Evolutionary conservation across 2,888 invertebrate genomes (phyloP).

Genomic region (Incurvaria masculella): DNA sequence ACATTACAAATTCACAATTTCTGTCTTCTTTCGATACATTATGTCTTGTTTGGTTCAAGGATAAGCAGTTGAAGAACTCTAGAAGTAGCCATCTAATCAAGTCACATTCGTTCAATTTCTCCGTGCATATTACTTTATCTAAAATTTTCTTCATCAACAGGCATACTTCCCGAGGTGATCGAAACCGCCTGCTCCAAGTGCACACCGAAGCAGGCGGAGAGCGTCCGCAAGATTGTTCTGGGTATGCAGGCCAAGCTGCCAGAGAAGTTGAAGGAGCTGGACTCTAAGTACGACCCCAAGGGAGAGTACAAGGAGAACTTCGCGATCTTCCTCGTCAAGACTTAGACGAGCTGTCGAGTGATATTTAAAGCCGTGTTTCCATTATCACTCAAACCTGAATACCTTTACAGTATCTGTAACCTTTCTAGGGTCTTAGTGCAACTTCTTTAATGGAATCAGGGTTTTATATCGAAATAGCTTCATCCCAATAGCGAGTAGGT

Average conservation of each 20-base stretch:
- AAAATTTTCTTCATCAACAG: constrained; percentile 23
- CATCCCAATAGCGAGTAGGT: too few relatives aligned
- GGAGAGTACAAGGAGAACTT: constrained; percentile 24
- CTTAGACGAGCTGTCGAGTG: not conserved
- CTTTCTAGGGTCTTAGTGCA: too few relatives aligned
- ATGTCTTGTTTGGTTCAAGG: too few relatives aligned
- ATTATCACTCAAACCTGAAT: too few relatives aligned
- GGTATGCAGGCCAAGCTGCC: not conserved
- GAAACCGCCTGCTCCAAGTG: constrained; percentile 32
- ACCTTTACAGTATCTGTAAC: too few relatives aligned
- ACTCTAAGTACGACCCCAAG: not conserved
- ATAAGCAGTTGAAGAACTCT: too few relatives aligned
- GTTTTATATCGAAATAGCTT: too few relatives aligned
- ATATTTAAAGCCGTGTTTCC: too few relatives aligned
- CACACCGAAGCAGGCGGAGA: constrained; percentile 21
- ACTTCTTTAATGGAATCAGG: too few relatives aligned
- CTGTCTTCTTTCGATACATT: too few relatives aligned
- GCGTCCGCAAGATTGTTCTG: not conserved
- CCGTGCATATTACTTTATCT: not conserved
- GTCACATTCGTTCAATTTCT: not conserved
- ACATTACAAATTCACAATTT: too few relatives aligned
- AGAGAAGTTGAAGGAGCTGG: not conserved
- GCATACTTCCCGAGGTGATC: constrained; percentile 31
- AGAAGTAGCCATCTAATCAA: not conserved
- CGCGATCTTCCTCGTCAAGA: constrained; percentile 12